A percentile compares a stretch with the other conserved stretches of the same genome.
Evolutionary conservation across 2,113 vertebrate species (phyloP).

Genomic region (Mustela nigripes): DNA sequence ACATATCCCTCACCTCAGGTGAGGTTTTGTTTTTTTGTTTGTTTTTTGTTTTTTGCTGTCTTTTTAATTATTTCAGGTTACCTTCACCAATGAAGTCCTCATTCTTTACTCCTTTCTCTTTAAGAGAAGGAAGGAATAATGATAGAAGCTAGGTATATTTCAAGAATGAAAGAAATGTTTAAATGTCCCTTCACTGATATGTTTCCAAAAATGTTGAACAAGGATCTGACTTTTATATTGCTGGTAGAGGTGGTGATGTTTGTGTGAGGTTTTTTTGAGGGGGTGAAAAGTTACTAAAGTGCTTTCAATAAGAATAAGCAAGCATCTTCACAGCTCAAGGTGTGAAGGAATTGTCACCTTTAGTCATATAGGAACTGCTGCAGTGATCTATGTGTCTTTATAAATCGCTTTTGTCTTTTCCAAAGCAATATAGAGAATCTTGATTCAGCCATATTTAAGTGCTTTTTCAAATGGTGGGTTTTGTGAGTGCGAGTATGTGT

Average conservation of each 20-base stretch:
- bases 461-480: not conserved
- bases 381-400: slow-evolving; percentile 27
- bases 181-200: slow-evolving; percentile 45
- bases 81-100: not conserved
- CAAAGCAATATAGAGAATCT: slow-evolving; percentile 38
- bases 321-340: not conserved
- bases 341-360: not conserved
- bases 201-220: slow-evolving; percentile 40
- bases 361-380: not conserved
- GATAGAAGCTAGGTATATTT: slow-evolving; percentile 17
- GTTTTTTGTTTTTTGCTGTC: not conserved
- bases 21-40: not conserved
- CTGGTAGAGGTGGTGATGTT: not conserved
- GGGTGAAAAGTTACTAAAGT: not conserved
- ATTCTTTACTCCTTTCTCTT: slow-evolving; percentile 47
- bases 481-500: not conserved
- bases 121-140: slow-evolving; percentile 45
- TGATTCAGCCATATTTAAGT: slow-evolving; percentile 18
- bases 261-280: not conserved
- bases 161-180: slow-evolving; percentile 37
- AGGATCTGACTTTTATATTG: slow-evolving; percentile 37
- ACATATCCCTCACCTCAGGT: not conserved
- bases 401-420: slow-evolving; percentile 28
- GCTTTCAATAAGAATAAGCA: slow-evolving; percentile 23
- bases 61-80: slow-evolving; percentile 45